Conservation (phyloP, 2,113 vertebrate genomes). For the zebrafish (Danio rerio) region DNA sequence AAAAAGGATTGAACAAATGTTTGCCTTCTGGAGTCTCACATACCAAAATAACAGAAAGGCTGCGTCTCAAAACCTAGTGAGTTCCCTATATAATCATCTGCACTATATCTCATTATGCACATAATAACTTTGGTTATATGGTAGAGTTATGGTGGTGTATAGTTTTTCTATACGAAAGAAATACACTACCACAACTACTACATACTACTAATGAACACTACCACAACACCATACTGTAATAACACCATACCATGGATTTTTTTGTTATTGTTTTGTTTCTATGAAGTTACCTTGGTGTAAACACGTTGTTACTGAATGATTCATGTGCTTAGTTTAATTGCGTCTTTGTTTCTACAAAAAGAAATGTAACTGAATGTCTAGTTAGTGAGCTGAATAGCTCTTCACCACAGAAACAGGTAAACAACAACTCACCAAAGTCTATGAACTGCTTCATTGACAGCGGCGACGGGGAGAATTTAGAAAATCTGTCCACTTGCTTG, state of each 20-base stretch:
- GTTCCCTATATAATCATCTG: background rate
- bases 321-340: background rate
- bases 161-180: background rate
- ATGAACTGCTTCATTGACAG: conserved; percentile 96
- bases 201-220: no score
- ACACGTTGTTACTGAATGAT: background rate
- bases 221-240: background rate
- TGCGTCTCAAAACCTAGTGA: background rate
- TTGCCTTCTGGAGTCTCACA: background rate
- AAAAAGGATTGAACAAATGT: background rate
- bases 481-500: conserved; percentile 83
- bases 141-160: background rate
- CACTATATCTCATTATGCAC: background rate
- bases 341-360: no score
- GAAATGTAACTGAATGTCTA: background rate
- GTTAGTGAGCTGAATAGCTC: background rate
- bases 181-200: no score
- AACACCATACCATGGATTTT: background rate
- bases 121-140: background rate
- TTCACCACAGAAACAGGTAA: background rate
- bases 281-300: background rate
- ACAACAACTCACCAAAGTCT: conserved; percentile 87
- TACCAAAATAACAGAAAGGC: background rate
- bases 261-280: background rate
- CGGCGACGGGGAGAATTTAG: conserved; percentile 92